Conservation (phyloP, 2,888 invertebrate species). For the Sarcophaga subvicina region DNA sequence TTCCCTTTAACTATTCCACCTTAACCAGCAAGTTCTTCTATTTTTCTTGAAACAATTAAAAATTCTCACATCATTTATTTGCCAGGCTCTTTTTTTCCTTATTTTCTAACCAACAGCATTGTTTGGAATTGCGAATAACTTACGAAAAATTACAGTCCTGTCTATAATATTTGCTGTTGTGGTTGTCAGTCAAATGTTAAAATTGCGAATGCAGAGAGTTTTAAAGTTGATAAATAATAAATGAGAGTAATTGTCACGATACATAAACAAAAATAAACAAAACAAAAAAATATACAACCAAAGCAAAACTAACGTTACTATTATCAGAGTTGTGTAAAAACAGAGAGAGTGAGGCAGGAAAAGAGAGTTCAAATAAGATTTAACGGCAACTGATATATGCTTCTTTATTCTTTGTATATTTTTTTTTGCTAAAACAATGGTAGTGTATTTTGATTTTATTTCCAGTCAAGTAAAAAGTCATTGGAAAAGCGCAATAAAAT, state of each 20-base stretch:
- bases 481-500: conserved; percentile 33
- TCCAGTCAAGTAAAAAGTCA: conserved; percentile 15
- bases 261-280: conserved; percentile 51
- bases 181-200: conserved; percentile 50
- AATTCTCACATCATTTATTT: background rate
- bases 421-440: conserved; percentile 33
- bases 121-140: background rate
- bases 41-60: background rate
- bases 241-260: conserved; percentile 79
- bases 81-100: background rate
- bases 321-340: background rate
- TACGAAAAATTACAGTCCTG: background rate
- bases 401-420: conserved; percentile 44
- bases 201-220: conserved; percentile 74
- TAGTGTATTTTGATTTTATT: conserved; percentile 2
- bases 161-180: conserved; percentile 33
- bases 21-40: background rate
- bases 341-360: too few relatives aligned
- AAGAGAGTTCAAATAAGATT: conserved; percentile 6
- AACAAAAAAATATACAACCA: conserved; percentile 15
- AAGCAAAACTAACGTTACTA: conserved; percentile 21
- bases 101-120: background rate
- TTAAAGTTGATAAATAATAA: conserved; percentile 79
- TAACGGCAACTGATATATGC: conserved; percentile 37
- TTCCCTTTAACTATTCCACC: background rate